phyloP scores from a whole-genome alignment of 1,140 invertebrate species.

The Drosophila santomea region DNA sequence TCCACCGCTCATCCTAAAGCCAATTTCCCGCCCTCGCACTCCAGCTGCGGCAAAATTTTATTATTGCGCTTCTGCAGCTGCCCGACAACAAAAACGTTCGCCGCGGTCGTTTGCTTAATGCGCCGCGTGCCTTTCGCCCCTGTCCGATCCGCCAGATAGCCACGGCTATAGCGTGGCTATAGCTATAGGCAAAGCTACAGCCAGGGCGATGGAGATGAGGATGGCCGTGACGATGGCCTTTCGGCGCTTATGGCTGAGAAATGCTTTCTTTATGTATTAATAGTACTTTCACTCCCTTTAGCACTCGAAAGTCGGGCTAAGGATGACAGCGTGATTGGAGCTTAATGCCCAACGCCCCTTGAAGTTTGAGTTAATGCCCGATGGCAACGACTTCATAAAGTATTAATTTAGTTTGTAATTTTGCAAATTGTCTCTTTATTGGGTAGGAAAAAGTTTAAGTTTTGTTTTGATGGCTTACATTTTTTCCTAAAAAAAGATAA shows the following conservation, averaged over 20 bases:
- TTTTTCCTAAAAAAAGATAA: not conserved
- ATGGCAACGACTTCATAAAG: slow-evolving; percentile 20
- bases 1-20: slow-evolving; percentile 68
- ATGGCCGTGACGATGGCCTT: slow-evolving; percentile 65
- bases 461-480: not conserved
- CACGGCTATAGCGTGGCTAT: slow-evolving; percentile 15
- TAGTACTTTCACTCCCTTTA: slow-evolving; percentile 76
- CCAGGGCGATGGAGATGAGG: slow-evolving; percentile 33
- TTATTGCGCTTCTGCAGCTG: slow-evolving; percentile 79
- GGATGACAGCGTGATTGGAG: slow-evolving; percentile 34
- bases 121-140: slow-evolving; percentile 55
- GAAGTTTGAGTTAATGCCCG: slow-evolving; percentile 15
- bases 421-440: slow-evolving; percentile 10
- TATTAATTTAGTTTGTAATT: slow-evolving; percentile 5
- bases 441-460: not conserved
- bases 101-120: slow-evolving; percentile 78
- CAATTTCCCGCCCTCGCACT: slow-evolving; percentile 55
- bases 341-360: slow-evolving; percentile 1
- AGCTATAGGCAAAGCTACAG: slow-evolving; percentile 11
- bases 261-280: slow-evolving; percentile 82
- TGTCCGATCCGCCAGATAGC: slow-evolving; percentile 34
- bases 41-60: slow-evolving; percentile 62
- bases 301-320: slow-evolving; percentile 56
- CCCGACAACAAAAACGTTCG: slow-evolving; percentile 49
- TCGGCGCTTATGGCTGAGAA: slow-evolving; percentile 79